These are phyloP conservation scores for Eurystomus gularis DNA, from an alignment of 2,113 vertebrate genomes.

Conservation along the genomic window DNA sequence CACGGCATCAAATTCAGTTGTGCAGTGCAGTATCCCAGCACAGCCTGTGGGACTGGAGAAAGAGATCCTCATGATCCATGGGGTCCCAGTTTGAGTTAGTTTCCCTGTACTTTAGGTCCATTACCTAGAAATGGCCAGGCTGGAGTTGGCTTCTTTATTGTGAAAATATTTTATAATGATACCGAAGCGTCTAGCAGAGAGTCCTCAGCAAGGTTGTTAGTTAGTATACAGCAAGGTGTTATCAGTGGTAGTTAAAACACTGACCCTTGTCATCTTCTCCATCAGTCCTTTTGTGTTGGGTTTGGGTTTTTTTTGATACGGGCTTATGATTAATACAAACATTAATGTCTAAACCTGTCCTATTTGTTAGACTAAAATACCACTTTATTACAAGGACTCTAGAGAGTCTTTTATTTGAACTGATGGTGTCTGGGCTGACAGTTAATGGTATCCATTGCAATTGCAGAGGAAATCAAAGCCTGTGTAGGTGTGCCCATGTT, in stretches of 20 bases:
- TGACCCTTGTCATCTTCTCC: background rate
- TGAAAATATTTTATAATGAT: background rate
- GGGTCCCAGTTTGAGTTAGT: background rate
- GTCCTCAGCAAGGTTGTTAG: background rate
- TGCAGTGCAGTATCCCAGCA: background rate
- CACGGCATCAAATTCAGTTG: background rate
- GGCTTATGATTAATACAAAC: background rate
- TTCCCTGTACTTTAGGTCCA: background rate
- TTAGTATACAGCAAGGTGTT: background rate
- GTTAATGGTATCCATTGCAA: background rate
- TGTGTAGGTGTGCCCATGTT: background rate
- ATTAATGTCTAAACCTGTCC: background rate
- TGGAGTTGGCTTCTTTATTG: background rate
- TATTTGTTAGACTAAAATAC: background rate
- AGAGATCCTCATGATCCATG: rapidly evolving
- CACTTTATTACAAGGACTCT: background rate
- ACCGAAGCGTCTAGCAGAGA: background rate
- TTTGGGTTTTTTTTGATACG: background rate
- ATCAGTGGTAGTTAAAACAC: background rate
- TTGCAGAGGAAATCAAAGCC: background rate
- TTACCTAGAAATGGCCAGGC: background rate
- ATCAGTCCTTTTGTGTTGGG: background rate
- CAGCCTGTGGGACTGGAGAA: background rate
- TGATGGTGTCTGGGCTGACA: background rate
- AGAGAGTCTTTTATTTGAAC: background rate